A percentile compares a stretch with the other conserved stretches of the same genome.
phyloP scores from a whole-genome alignment of 2,797 vertebrate genomes.

The Scolopax bukidnonensis region DNA sequence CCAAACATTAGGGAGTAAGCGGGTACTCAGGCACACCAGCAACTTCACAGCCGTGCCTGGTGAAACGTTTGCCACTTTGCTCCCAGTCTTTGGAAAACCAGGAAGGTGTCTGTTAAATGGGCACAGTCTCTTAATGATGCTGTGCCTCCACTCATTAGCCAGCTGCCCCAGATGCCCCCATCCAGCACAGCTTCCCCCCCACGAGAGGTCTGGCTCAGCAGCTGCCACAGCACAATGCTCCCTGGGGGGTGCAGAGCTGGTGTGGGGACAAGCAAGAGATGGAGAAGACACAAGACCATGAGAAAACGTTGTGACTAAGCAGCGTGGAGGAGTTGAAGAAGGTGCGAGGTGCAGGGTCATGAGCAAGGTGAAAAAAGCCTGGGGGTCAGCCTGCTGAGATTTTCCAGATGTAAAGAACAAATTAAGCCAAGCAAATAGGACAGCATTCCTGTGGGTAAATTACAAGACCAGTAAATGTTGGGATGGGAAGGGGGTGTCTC shows the following conservation, averaged over 20 bases:
- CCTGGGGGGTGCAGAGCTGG: too few species aligned
- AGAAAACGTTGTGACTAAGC: not conserved
- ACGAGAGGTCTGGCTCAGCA: not conserved
- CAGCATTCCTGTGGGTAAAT: not conserved
- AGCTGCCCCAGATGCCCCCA: not conserved
- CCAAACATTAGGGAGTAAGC: not conserved
- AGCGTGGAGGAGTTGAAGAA: not conserved
- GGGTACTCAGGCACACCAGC: not conserved
- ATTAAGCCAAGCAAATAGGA: not conserved
- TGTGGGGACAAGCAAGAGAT: not conserved
- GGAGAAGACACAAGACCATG: not conserved
- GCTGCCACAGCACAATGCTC: rapidly evolving
- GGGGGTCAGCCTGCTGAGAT: not conserved
- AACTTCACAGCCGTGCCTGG: not conserved
- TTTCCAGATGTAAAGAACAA: not conserved
- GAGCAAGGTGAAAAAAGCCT: not conserved
- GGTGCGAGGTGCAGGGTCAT: not conserved
- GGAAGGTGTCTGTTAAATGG: not conserved
- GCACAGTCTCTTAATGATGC: not conserved
- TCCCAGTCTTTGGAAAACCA: not conserved
- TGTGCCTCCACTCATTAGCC: not conserved
- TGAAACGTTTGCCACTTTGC: not conserved
- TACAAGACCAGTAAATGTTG: not conserved
- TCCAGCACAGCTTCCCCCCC: not conserved
- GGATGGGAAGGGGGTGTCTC: not conserved